Conservation (phyloP, 1,140 invertebrate genomes). For the Zelostemma sp. region DNA sequence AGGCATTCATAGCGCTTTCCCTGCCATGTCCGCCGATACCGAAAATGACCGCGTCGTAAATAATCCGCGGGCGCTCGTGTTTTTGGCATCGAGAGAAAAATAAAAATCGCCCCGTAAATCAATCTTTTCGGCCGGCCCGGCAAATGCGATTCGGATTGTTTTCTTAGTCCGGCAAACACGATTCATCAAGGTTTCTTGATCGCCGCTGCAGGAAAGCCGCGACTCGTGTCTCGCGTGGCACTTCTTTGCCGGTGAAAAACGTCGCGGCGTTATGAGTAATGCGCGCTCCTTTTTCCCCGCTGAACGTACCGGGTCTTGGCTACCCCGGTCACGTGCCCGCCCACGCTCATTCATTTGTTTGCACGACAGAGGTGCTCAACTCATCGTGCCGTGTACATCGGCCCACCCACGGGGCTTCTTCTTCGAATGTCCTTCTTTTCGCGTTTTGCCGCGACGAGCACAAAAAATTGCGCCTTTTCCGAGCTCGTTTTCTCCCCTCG, state of each 20-base stretch:
- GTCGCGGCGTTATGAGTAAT: conserved; percentile 5
- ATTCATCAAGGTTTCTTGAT: conserved; percentile 7
- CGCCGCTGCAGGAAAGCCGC: background rate
- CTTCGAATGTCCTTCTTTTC: conserved; percentile 45
- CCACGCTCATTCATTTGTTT: conserved; percentile 65
- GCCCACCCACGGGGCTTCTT: conserved; percentile 54
- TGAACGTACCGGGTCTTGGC: conserved; percentile 45
- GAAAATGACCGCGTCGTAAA: conserved; percentile 2
- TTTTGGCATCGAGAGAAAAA: background rate
- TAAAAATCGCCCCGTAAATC: conserved; percentile 1
- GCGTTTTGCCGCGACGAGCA: conserved; percentile 25
- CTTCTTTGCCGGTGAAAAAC: background rate
- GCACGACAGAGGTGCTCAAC: conserved; percentile 56
- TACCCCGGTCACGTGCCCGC: conserved; percentile 60
- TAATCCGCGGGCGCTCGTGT: background rate
- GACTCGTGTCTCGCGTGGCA: background rate
- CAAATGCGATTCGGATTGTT: conserved; percentile 6
- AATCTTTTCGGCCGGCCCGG: background rate
- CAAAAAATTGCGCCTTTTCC: conserved; percentile 9
- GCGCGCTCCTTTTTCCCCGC: conserved; percentile 8
- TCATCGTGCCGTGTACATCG: conserved; percentile 18
- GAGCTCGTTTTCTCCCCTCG: conserved; percentile 1
- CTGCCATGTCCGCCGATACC: background rate
- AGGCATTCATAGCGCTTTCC: too few relatives aligned
- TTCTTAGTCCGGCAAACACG: background rate